A percentile compares a stretch with the other conserved stretches of the same genome.
These are phyloP conservation scores for Lophotriccus pileatus DNA, from an alignment of 2,797 vertebrate genomes.

Conservation along the genomic window DNA sequence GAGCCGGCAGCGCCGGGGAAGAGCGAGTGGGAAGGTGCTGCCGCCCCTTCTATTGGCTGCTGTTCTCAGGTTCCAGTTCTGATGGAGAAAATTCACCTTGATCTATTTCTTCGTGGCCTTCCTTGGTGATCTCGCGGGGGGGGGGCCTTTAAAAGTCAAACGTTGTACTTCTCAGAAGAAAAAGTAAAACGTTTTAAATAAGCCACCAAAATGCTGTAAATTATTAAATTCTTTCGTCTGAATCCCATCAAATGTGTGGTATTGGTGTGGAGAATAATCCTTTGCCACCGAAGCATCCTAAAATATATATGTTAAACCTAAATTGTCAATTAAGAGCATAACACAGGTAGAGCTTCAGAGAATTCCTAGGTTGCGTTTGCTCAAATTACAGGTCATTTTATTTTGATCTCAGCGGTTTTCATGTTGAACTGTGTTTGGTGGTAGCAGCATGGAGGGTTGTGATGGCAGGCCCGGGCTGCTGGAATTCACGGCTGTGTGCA, in stretches of 20 bases:
- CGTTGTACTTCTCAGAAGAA: neutral
- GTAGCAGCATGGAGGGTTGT: accelerated
- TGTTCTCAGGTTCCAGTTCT: neutral
- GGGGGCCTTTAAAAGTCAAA: neutral
- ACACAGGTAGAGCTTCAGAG: neutral
- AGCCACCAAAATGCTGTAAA: neutral
- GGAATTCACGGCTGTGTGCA: neutral
- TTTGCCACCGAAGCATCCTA: neutral
- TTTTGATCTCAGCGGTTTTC: neutral
- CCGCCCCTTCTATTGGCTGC: neutral
- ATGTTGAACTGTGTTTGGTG: neutral
- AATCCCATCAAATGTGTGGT: neutral
- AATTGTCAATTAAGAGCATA: neutral
- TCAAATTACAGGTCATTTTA: accelerated
- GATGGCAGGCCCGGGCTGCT: neutral
- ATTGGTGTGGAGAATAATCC: neutral
- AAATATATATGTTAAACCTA: accelerated
- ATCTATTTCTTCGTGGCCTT: neutral
- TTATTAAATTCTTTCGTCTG: neutral
- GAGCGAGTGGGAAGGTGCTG: neutral
- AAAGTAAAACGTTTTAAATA: neutral
- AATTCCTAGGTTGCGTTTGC: neutral
- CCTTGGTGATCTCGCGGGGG: neutral
- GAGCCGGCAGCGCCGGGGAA: neutral
- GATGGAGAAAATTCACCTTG: neutral